phyloP scores from a whole-genome alignment of 2,113 vertebrate species.

The Egretta garzetta region DNA sequence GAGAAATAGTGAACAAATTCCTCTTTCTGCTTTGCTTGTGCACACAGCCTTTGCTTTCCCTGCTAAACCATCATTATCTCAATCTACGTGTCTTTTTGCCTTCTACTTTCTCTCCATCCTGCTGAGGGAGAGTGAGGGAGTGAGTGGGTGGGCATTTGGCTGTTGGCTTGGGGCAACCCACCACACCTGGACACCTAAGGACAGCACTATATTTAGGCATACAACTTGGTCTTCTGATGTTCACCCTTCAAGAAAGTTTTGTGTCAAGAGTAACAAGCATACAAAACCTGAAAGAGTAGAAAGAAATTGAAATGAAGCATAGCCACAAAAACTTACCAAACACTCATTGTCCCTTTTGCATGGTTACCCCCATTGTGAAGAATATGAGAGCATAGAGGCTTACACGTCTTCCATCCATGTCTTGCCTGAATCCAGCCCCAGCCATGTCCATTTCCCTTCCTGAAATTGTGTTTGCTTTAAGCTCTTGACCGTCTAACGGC shows the following conservation, averaged over 20 bases:
- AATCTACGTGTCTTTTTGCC: not conserved
- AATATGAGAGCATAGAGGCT: not conserved
- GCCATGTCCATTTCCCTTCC: not conserved
- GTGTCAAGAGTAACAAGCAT: not conserved
- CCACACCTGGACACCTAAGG: not conserved
- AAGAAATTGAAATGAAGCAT: not conserved
- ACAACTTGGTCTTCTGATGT: not conserved
- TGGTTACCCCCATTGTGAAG: not conserved
- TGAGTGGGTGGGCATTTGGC: not conserved
- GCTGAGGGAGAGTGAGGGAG: not conserved
- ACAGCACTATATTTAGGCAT: not conserved
- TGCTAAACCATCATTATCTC: not conserved
- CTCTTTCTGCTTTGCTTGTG: not conserved
- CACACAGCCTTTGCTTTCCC: not conserved
- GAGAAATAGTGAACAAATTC: not conserved
- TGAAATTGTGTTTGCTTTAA: not conserved
- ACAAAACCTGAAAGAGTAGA: not conserved
- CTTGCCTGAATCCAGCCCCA: not conserved
- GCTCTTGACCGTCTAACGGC: not conserved
- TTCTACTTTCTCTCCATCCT: not conserved
- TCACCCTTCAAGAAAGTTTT: not conserved
- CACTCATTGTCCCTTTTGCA: not conserved
- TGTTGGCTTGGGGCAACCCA: not conserved
- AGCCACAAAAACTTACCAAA: not conserved
- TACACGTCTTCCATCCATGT: not conserved